Evolutionary conservation across 1,140 invertebrate genomes (phyloP), one percentile per base, ranked within the genome.

Genomic region (Dolichoris vasculosae): DNA sequence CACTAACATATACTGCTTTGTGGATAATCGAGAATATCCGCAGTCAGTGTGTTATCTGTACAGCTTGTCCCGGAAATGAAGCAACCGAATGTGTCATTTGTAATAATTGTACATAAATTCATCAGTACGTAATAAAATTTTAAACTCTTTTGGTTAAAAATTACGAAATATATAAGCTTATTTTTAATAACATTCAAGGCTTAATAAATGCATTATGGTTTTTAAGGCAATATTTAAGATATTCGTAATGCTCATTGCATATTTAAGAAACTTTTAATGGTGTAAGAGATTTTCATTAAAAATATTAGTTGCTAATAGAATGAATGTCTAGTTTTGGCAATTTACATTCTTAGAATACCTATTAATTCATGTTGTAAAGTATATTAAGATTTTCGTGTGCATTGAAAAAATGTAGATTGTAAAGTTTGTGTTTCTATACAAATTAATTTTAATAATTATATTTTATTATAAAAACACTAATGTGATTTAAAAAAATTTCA

Each of bases 21-120:
- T 73, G 81, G 63, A 83, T 86, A 86, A 86, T 86, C 75, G 85
- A 73, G 81, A 86, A 83, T 86, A 86, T 86, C 81, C 81, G 81
- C 76, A 30, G 67, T 79, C 46, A 69, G 84, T 63, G 7, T 55
- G 17, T 17, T 55, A 23, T n/a, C 32, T 30, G 20, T 64, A 63
- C 15, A 69, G 20, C 63, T n/a, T 23, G 30, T 82, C 59, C 85
- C 64, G 85, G 81, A 86, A 86, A 83, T 86, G 73, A 86, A 83
- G 81, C 81, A 83, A 83, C 79, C 71, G 40, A 71, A 86, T 64
- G 26, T 86, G 75, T 82, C 85, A 76, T 67, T 86, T 86, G 20
- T 73, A 86, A 86, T 82, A 78, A 32, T 77, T 51, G 48, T 63
- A 71, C 63, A 83, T 83, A 78, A 86, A 77, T 77, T 46, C 32